phyloP scores from a whole-genome alignment of 2,113 vertebrate genomes.

The Mesitornis unicolor region DNA sequence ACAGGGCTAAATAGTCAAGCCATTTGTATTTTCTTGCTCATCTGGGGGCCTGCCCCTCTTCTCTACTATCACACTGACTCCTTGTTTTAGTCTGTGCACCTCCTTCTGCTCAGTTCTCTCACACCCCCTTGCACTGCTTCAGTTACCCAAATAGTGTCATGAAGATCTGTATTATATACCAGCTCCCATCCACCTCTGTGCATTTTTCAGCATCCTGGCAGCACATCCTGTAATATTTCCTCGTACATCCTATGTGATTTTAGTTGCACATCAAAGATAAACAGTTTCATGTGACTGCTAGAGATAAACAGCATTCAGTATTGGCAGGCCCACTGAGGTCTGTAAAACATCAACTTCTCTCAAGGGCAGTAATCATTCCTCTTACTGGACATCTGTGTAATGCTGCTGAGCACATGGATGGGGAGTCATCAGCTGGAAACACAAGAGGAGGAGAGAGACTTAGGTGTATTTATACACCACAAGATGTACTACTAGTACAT shows the following conservation, averaged over 20 bases:
- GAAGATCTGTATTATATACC: background rate
- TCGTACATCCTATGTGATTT: background rate
- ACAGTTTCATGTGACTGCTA: background rate
- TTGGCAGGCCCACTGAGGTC: background rate
- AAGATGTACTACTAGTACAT: background rate
- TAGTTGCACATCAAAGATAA: background rate
- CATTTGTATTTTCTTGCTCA: background rate
- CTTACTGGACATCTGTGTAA: background rate
- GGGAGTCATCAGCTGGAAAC: background rate
- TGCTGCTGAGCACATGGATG: background rate
- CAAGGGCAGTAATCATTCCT: background rate
- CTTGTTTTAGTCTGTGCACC: background rate
- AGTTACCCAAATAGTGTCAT: background rate
- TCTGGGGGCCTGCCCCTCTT: background rate
- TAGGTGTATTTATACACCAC: background rate
- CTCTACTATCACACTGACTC: background rate
- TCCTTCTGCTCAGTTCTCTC: background rate
- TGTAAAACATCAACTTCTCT: background rate
- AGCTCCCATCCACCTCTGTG: background rate
- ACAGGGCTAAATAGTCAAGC: background rate
- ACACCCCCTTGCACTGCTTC: background rate
- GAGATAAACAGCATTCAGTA: background rate
- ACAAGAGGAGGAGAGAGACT: background rate
- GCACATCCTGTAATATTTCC: background rate
- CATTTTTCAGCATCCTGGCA: background rate